Percentiles rank a stretch among this genome's conserved stretches.
phyloP scores from a whole-genome alignment of 2,888 invertebrate species.

The Sinopyrophorus schimmeli region DNA sequence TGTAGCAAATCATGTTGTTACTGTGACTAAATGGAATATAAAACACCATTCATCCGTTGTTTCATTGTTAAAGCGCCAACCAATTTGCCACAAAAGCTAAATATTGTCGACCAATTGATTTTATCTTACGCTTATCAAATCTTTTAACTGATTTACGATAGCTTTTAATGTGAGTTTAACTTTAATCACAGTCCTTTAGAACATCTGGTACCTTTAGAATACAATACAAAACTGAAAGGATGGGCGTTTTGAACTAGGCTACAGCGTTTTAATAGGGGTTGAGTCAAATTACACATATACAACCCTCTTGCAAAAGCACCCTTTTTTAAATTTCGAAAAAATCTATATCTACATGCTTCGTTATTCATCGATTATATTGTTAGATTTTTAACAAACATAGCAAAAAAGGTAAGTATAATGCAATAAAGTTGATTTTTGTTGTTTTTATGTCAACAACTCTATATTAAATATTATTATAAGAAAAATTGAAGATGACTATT shows the following conservation, averaged over 20 bases:
- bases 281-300: conserved; percentile 47
- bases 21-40: conserved; percentile 51
- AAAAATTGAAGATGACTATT: no score
- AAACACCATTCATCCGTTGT: conserved; percentile 16
- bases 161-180: conserved; percentile 54
- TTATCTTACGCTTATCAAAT: conserved; percentile 51
- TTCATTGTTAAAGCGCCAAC: conserved; percentile 20
- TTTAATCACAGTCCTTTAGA: conserved; percentile 53
- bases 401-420: no score
- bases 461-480: no score
- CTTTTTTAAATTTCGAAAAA: no score
- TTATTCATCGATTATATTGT: no score
- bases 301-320: conserved; percentile 19
- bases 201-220: conserved; percentile 51
- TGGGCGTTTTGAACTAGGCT: conserved; percentile 46
- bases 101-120: conserved; percentile 46
- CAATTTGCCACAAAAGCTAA: conserved; percentile 36
- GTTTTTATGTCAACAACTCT: no score
- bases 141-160: conserved; percentile 49
- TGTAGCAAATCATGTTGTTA: conserved; percentile 55
- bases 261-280: conserved; percentile 48
- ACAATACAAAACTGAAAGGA: conserved; percentile 43
- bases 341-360: no score
- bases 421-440: no score
- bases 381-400: no score